Evolutionary conservation across 2,888 invertebrate genomes (phyloP).

Genomic region (Drymonia ruficornis): DNA sequence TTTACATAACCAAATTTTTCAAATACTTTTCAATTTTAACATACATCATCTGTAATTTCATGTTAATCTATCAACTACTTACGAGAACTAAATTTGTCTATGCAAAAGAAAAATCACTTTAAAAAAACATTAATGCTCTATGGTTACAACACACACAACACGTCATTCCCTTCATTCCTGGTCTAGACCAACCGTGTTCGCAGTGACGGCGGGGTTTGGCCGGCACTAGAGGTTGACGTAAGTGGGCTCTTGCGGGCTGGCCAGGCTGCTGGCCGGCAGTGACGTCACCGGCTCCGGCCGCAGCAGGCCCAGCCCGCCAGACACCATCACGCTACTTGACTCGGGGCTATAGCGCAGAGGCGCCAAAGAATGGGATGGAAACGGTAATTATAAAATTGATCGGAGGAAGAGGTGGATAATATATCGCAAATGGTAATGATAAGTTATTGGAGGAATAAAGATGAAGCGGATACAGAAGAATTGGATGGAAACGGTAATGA

Average conservation of each 20-base stretch:
- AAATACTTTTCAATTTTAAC: too few relatives aligned
- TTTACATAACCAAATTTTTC: neutral
- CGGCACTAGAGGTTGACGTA: constrained; percentile 96
- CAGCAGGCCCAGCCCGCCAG: constrained; percentile 76
- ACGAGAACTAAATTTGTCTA: neutral
- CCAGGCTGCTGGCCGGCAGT: constrained; percentile 70
- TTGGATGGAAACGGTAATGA: too few relatives aligned
- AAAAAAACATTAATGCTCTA: constrained; percentile 1
- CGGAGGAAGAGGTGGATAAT: too few relatives aligned
- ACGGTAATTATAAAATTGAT: constrained; percentile 2
- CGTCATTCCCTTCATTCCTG: constrained; percentile 33
- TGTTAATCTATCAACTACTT: too few relatives aligned
- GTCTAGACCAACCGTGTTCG: constrained; percentile 69
- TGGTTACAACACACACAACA: constrained; percentile 30
- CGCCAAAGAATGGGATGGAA: neutral
- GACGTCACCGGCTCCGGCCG: constrained; percentile 83
- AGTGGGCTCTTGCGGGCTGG: constrained; percentile 93
- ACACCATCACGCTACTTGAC: constrained; percentile 85
- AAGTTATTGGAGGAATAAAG: too few relatives aligned
- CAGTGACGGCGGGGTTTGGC: constrained; percentile 72
- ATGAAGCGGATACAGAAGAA: too few relatives aligned
- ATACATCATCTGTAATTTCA: too few relatives aligned
- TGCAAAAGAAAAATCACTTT: neutral
- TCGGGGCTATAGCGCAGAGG: constrained; percentile 71
- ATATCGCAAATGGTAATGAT: too few relatives aligned